Evolutionary conservation across 2,888 invertebrate genomes (phyloP), one percentile per base, ranked within the genome.

Genomic region (Crossocerus cetratus): DNA sequence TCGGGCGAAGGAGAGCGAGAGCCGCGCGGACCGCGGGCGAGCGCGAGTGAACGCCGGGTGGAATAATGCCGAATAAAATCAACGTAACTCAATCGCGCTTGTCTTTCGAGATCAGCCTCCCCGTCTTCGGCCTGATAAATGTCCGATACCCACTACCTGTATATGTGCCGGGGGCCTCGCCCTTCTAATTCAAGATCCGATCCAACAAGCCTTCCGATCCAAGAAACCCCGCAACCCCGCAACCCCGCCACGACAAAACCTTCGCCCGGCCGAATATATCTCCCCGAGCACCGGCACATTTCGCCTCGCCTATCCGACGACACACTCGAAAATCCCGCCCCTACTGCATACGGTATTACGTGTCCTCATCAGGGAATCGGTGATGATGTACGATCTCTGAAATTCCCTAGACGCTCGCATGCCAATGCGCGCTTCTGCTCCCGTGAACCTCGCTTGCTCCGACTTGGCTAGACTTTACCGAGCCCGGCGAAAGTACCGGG

Each of bases 11-110:
- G 60, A 72, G 65, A 74, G 65, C 63, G 76, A 63, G 69, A 56
- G 55, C 49, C 44, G 61, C 55, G 22, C 18, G 3, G 43, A 3
- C 23, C 23, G 23, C 32, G 32, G 8, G 32, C 49, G 16, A 49
- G 49, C 49, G 32, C 32, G 8, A 32, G 32, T 32, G 32, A 32
- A 32, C 56, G 70, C 71, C 76, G 85, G 86, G 82, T 84, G 83
- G 87, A 86, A 87, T 86, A 86, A 76, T 77, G 80, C 82, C 74
- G 89, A 87, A 90, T 90, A 90, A 90, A 90, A 90, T 90, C 88
- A 89, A 87, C 89, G 88, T 90, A 89, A 90, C 86, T 90, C 89
- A 89, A 89, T 89, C 86, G 88, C 83, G 83, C 82, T 84, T 85
- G 87, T 88, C 88, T 88, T 86, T 81, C 81, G 84, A 88, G 85